Base-by-base conservation (phyloP, 2,113 vertebrate genomes). In the Cynoglossus semilaevis region DNA sequence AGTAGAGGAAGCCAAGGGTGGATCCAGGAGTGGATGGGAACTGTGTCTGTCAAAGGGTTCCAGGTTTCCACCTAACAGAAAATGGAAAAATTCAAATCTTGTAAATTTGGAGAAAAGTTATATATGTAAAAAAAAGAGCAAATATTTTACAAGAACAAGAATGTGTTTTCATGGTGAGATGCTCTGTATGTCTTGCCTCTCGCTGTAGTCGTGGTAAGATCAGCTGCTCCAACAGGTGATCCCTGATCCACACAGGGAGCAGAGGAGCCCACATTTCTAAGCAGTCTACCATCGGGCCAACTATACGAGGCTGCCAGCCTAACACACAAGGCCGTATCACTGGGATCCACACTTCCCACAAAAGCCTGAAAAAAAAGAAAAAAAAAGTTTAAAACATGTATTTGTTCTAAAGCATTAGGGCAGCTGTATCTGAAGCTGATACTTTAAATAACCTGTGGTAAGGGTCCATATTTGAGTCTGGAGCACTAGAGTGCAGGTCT, bases 11-110 rank as follows among this genome's bases (percentile, higher is more conserved):
- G 90, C 97, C 97, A 99, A 0, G 96, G 97, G 45, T 99, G 96
- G 70, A 98, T 91, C 96, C 97, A 99, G 0, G 96, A 97, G 76
- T 99, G 96, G 81, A 99, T 99, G 0, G 97, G 97, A 14, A 99
- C 96, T 0, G 96, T 99, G 88, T 99, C 97, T 0, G 96, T 99
- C 82, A 99, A 82, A 0, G 97, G 97, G 64, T 99, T 99, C 97
- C 97, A 99, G 88, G 9, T 95, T 42, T 99, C 97, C 36, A 97
- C 97, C 97, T 98, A 47, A 11, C 11, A 62, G 43, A 53, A 15
- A 17, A 5, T 15, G 12, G 8, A 34, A 38, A 38, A 12, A 11
- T 11, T 41, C 18, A 19, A 9, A 47, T 9, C 9, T 1, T 4
- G 9, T 44, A 35, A 17, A 16, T 40, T 1, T 45, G 1, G 5